Evolutionary conservation across 2,888 invertebrate species (phyloP), one percentile per base, ranked within the genome.

Genomic region (Teleiodes luculella): DNA sequence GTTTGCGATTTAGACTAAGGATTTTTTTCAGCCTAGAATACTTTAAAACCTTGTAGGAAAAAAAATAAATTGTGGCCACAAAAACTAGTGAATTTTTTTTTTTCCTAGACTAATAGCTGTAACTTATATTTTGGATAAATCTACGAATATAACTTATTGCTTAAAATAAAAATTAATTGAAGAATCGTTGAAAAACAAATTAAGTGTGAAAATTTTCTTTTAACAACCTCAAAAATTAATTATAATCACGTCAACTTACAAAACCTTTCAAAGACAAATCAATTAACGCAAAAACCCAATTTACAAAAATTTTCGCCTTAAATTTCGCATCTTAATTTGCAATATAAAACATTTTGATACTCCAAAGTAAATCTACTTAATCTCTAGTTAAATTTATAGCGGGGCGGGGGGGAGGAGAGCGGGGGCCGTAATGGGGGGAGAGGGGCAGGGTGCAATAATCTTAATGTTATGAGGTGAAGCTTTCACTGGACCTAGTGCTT

Each of bases 371-470:
- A 48, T 47, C 56, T 53, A 33, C 58, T 57, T 61, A 62, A 63
- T 65, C 57, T 56, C 13, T 36, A 41, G 41, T 53, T 35, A 45
- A 59, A 62, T 59, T 63, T 61, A 62, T 59, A 58, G 54, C 50
- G 1, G 39, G 43, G 20, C 28, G 28, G 45, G 56, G 39, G 53
- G 56, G n/a, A n/a, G n/a, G n/a, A n/a, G n/a, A n/a, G n/a, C n/a
- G n/a, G n/a, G n/a, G n/a, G n/a, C n/a, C n/a, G n/a, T n/a, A n/a
- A 56, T 57, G 45, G 55, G 52, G 39, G 55, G 56, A 58, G 57
- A 45, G 52, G 54, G 59, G 57, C 61, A 60, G 62, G 58, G 57
- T 58, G 61, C 60, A 61, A 63, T 64, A 62, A 65, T 64, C 62
- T 60, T 52, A 55, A 58, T 58, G 62, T 45, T 31, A 30, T 53